Conservation (phyloP, 1,140 invertebrate genomes). For the Panulirus ornatus region DNA sequence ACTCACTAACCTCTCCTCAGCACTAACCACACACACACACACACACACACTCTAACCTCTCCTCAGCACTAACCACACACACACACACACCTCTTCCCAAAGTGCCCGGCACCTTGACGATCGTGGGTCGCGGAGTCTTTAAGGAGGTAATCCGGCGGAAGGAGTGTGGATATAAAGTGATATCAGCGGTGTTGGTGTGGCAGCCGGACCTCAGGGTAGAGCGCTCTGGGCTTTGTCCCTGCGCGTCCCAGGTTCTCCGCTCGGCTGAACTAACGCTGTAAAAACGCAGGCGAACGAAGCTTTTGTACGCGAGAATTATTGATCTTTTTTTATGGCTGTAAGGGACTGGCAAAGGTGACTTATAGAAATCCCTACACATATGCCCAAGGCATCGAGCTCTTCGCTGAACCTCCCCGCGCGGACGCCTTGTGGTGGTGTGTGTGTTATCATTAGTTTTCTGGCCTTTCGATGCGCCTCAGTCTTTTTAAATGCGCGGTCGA, state of each 20-base stretch:
- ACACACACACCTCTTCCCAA: no score
- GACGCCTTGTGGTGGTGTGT: no score
- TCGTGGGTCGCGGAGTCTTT: background rate
- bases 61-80: no score
- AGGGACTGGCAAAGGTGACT: constrained; percentile 37
- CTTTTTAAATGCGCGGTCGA: no score
- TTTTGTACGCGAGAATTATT: constrained; percentile 35
- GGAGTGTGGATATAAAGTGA: constrained; percentile 52
- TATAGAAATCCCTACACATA: constrained; percentile 28
- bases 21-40: background rate
- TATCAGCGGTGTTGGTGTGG: background rate
- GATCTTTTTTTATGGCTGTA: no score
- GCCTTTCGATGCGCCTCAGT: no score
- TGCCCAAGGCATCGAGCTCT: no score
- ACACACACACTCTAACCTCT: no score
- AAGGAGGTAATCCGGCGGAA: constrained; percentile 47
- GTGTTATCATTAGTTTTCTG: no score
- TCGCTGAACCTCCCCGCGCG: no score
- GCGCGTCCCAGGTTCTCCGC: background rate
- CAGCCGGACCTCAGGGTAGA: no score
- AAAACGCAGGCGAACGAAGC: constrained; percentile 29
- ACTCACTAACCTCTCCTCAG: background rate
- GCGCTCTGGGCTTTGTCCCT: constrained; percentile 22
- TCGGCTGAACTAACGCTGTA: constrained; percentile 18
- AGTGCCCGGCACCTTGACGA: no score